Conservation (phyloP, 2,113 vertebrate species). For the Castor canadensis region DNA sequence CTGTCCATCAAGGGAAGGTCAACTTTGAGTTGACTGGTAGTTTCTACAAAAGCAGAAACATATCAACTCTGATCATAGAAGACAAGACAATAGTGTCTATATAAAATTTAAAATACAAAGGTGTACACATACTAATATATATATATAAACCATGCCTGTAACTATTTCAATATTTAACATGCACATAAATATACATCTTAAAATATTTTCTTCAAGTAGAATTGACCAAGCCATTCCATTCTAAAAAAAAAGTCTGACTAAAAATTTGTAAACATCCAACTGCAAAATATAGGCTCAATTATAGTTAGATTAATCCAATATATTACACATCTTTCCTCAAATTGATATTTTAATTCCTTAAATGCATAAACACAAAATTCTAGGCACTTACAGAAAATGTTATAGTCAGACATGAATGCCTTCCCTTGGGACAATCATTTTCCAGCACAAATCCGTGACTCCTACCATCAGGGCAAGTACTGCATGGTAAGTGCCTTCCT, state of each 20-base stretch:
- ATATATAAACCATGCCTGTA: background rate
- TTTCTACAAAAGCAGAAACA: background rate
- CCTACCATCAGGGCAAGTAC: background rate
- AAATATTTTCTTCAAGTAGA: background rate
- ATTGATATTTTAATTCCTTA: background rate
- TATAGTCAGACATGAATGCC: background rate
- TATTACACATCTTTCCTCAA: background rate
- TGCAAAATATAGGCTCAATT: background rate
- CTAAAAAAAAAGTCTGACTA: background rate
- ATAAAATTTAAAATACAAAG: background rate
- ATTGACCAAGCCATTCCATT: background rate
- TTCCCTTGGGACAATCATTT: conserved; percentile 5
- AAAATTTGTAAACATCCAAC: background rate
- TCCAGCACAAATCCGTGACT: background rate
- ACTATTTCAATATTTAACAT: background rate
- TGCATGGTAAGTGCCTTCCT: background rate
- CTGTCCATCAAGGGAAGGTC: background rate
- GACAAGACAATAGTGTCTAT: background rate
- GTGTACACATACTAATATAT: background rate
- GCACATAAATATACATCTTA: background rate
- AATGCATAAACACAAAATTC: background rate
- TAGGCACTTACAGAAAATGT: conserved; percentile 4
- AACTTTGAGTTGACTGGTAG: background rate
- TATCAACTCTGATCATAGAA: background rate
- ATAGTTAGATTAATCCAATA: background rate